Conservation (phyloP, 2,888 invertebrate species). For the Dryobota labecula region DNA sequence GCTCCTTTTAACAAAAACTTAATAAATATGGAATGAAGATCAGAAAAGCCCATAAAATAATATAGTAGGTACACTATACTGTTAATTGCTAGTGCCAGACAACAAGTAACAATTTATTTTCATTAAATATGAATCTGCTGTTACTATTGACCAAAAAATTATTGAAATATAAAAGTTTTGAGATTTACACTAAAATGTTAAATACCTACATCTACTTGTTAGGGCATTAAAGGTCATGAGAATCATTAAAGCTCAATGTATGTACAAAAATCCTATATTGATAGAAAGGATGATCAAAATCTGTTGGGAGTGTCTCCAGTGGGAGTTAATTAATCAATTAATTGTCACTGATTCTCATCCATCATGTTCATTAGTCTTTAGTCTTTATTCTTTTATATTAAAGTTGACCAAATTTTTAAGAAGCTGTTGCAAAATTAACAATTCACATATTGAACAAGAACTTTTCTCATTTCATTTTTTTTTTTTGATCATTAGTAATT, state of each 20-base stretch:
- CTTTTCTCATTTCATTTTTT: conserved; percentile 15
- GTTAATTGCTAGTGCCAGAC: conserved; percentile 55
- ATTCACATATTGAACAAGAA: background rate
- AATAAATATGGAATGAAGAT: conserved; percentile 79
- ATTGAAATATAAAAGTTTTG: conserved; percentile 11
- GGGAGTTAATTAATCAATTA: background rate
- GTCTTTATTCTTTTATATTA: background rate
- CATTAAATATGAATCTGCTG: conserved; percentile 46
- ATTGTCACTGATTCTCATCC: background rate
- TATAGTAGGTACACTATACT: conserved; percentile 50
- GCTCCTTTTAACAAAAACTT: conserved; percentile 48
- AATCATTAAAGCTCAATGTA: background rate
- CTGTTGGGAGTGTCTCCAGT: background rate
- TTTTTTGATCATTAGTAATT: conserved; percentile 25
- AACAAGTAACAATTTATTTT: conserved; percentile 51
- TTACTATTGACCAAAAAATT: conserved; percentile 23
- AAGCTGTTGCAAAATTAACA: too few species aligned
- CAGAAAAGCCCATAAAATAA: conserved; percentile 70
- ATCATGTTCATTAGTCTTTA: too few species aligned
- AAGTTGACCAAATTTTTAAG: background rate
- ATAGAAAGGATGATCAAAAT: background rate
- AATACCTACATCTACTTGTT: background rate
- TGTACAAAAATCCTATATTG: conserved; percentile 14
- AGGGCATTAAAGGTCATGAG: background rate
- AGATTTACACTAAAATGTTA: background rate